Percentiles rank a stretch among this genome's conserved stretches.
Conservation (phyloP, 2,113 vertebrate genomes). For the Alouatta palliata region DNA sequence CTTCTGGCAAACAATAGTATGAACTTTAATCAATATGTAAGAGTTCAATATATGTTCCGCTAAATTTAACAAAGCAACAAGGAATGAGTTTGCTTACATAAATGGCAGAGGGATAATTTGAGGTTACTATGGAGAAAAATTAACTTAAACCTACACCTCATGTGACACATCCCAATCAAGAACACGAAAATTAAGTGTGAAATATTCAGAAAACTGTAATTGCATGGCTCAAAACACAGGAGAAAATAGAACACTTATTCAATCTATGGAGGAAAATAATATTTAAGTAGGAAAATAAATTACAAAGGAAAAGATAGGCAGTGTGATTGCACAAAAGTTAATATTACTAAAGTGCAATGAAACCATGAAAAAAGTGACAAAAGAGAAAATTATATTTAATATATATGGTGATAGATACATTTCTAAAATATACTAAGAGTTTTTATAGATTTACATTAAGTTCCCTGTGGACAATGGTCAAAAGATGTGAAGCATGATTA, state of each 20-base stretch:
- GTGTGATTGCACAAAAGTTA: neutral
- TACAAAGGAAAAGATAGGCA: neutral
- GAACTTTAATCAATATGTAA: neutral
- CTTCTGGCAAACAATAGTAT: neutral
- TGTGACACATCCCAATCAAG: neutral
- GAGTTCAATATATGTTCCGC: neutral
- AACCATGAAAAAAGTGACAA: slow-evolving; percentile 24
- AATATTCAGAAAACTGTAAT: slow-evolving; percentile 34
- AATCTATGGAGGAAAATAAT: neutral
- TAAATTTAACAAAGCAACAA: neutral
- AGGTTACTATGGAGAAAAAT: neutral
- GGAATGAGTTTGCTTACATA: neutral
- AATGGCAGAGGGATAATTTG: neutral
- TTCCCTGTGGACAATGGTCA: neutral
- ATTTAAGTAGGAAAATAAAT: slow-evolving; percentile 45
- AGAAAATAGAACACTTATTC: slow-evolving; percentile 20
- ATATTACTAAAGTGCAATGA: neutral
- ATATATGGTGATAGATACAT: neutral
- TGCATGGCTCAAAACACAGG: neutral
- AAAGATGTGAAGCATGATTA: slow-evolving; percentile 53
- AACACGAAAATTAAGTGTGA: slow-evolving; percentile 17
- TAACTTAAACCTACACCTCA: slow-evolving; percentile 3
- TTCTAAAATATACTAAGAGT: slow-evolving; percentile 5
- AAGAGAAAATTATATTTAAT: slow-evolving; percentile 13
- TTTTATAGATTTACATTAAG: slow-evolving; percentile 18